Evolutionary conservation across 2,113 vertebrate species (phyloP), one percentile per base, ranked within the genome.

Genomic region (Gallinago jamesoni): DNA sequence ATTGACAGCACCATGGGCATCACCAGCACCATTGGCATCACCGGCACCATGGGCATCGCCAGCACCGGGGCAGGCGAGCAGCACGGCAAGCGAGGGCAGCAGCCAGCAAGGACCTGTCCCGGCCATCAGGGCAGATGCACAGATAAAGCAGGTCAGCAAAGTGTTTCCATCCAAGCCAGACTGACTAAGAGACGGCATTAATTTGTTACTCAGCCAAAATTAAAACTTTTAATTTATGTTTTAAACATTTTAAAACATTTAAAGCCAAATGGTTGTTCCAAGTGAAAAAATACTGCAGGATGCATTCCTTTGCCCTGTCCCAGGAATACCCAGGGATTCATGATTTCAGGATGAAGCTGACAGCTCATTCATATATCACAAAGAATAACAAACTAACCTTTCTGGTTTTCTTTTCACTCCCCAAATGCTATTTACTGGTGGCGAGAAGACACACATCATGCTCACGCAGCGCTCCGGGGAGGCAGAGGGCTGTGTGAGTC

Each of bases 131-230:
- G 88, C 11, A 39, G 79, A 69, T 27, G 15, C 47, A 12, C 56
- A 89, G 92, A 92, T 72, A 89, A 89, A 92, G 73, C 86, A 70
- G 94, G 90, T 92, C 96, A 96, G 57, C 33, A n/a, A 60, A 95
- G 76, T 24, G 88, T 89, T 92, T 93, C 94, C 94, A 89, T 72
- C 50, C 86, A 2, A 2, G 92, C 80, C 92, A 96, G 95, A 96
- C 92, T 92, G 94, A 94, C 92, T 96, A 92, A 96, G 81, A 94
- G 90, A 91, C 80, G 2, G 56, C 89, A 84, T 66, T 81, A 53
- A 87, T 96, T 91, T 90, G 75, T 86, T 93, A 79, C 93, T 93
- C 76, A 62, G 30, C 33, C 37, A 2, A 79, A 86, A 76, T 86
- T 69, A 53, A 53, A 97, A 82, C 62, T 88, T 78, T 74, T 14